Percentiles rank a stretch among this genome's conserved stretches.
Evolutionary conservation across 2,113 vertebrate genomes (phyloP).

Genomic region (Eclectus roratus): DNA sequence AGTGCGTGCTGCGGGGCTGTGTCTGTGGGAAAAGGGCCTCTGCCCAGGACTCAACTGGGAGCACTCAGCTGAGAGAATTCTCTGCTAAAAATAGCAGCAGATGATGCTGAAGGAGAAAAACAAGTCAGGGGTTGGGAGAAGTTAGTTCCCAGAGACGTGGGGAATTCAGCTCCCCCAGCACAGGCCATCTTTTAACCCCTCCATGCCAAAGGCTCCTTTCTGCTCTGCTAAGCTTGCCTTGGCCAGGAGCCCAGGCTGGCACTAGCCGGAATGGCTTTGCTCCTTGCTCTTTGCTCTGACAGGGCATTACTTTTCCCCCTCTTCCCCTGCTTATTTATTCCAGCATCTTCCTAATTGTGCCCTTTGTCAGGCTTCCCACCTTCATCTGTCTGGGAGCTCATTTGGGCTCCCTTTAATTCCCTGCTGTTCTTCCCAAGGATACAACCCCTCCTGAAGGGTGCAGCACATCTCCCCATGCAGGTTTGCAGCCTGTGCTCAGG

Average conservation of each 20-base stretch:
- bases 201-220: not conserved
- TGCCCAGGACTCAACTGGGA: not conserved
- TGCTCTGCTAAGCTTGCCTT: not conserved
- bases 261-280: not conserved
- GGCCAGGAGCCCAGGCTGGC: not conserved
- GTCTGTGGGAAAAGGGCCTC: conserved; percentile 36
- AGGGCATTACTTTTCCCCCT: not conserved
- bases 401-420: conserved; percentile 8
- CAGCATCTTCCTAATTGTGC: not conserved
- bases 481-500: not conserved
- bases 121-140: conserved; percentile 51
- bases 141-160: conserved; percentile 35
- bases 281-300: not conserved
- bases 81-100: conserved; percentile 67
- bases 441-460: not conserved
- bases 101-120: conserved; percentile 46
- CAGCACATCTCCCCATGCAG: not conserved
- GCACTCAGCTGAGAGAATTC: conserved; percentile 50
- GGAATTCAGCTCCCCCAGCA: not conserved
- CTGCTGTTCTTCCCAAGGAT: not conserved
- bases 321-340: not conserved
- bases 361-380: not conserved
- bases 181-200: conserved; percentile 30
- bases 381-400: not conserved
- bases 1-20: not conserved